Base-by-base conservation (phyloP, 1,140 invertebrate genomes). In the Tigriopus japonicus region DNA sequence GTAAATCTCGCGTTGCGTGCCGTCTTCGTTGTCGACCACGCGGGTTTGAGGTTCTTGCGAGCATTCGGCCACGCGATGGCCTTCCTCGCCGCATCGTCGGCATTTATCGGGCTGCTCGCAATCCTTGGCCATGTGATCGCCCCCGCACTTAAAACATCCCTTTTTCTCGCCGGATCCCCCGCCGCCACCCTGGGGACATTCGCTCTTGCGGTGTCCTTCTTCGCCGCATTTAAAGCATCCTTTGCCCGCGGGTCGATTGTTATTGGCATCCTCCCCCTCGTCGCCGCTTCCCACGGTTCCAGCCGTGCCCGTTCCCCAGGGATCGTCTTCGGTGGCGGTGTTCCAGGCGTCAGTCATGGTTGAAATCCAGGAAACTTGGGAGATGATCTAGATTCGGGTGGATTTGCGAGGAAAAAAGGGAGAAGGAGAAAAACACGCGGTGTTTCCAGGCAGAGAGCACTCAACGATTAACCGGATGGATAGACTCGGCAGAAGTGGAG, bases 1-100 rank as follows among this genome's bases (percentile, higher is more conserved):
- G 65, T 96, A 96, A 3, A 77, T 76, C 62, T 83, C 80, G 6
- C 76, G 74, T 12, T 73, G 65, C 67, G 74, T 76, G 68, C 76
- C 73, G 67, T 60, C 54, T 35, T 60, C 56, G 17, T 62, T 52
- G 41, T 59, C n/a, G 51, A 23, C 23, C 63, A 45, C 45, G 52
- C 41, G 15, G 56, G 68, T 43, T 65, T 67, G 65, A 69, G 49
- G 67, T 52, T 63, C 69, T 35, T 35, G 28, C 5, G 69, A 68
- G 59, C 69, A 74, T 35, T 74, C 70, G 21, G 69, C 62, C n/a
- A 66, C 63, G 58, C 71, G 69, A 40, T 73, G 70, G 3, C 68
- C 69, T 7, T 71, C 69, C 59, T 70, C 65, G 19, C 70, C 68
- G 53, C 71, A 75, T 15, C 68, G 70, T 24, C 64, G 70, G 60